Evolutionary conservation across 2,888 invertebrate species (phyloP).

Genomic region (Dichetophora obliterata): DNA sequence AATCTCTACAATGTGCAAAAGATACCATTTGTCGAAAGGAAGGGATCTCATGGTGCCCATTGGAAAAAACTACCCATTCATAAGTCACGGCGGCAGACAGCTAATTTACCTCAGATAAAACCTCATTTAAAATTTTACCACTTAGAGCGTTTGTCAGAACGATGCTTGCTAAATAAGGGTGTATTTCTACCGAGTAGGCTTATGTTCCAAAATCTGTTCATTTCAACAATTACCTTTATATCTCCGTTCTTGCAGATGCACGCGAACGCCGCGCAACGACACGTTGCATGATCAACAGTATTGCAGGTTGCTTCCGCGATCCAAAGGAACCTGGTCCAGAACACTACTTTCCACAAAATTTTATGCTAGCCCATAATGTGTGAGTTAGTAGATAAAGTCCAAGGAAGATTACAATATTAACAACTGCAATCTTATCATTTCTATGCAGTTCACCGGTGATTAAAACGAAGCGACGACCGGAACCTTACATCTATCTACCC

Average conservation of each 20-base stretch:
- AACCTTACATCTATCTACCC: constrained; percentile 53
- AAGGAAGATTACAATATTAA: background rate
- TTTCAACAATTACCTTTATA: too few species aligned
- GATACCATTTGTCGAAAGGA: constrained; percentile 46
- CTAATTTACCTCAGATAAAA: background rate
- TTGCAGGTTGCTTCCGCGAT: constrained; percentile 55
- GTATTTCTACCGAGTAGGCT: constrained; percentile 58
- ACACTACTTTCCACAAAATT: constrained; percentile 48
- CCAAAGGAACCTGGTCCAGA: constrained; percentile 59
- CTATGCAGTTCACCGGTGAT: constrained; percentile 30
- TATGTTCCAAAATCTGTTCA: too few species aligned
- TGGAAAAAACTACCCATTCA: constrained; percentile 53
- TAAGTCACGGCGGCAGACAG: constrained; percentile 23
- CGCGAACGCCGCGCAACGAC: constrained; percentile 55
- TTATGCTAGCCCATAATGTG: constrained; percentile 40
- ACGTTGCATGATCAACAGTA: constrained; percentile 55
- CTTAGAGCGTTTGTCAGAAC: constrained; percentile 40
- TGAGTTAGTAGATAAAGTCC: background rate
- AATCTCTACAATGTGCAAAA: constrained; percentile 57
- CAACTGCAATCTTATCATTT: background rate
- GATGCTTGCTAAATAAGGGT: constrained; percentile 57
- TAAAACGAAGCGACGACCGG: background rate
- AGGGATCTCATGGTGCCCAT: constrained; percentile 54
- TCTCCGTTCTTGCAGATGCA: constrained; percentile 53
- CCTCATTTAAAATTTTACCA: constrained; percentile 44